Conservation (phyloP, 2,888 invertebrate genomes). For the Melieria picta region DNA sequence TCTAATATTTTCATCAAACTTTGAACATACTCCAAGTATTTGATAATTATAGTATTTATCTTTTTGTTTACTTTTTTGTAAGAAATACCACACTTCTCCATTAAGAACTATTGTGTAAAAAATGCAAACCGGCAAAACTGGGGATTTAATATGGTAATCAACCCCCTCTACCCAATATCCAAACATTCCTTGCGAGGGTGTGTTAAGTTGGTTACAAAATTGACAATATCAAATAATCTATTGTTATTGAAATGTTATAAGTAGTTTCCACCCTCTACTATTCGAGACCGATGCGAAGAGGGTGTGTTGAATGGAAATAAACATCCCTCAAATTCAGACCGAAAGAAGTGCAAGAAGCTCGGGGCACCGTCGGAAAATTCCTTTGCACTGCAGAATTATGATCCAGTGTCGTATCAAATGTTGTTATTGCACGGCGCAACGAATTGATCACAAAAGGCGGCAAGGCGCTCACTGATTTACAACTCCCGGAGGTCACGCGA, state of each 20-base stretch:
- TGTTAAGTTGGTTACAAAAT: not conserved
- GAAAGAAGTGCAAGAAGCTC: not conserved
- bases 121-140: too few relatives aligned
- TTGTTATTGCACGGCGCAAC: too few relatives aligned
- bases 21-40: too few relatives aligned
- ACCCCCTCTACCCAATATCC: not conserved
- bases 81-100: too few relatives aligned
- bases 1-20: too few relatives aligned
- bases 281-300: not conserved
- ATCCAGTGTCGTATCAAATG: too few relatives aligned
- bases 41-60: too few relatives aligned
- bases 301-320: not conserved
- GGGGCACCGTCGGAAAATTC: not conserved
- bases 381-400: not conserved
- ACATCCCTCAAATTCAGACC: not conserved
- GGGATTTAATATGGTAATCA: slow-evolving; percentile 4
- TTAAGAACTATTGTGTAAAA: too few relatives aligned
- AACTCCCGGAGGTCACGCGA: too few relatives aligned
- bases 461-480: too few relatives aligned
- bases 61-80: too few relatives aligned
- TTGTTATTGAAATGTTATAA: not conserved
- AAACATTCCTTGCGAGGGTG: not conserved
- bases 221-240: slow-evolving; percentile 3
- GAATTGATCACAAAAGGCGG: too few relatives aligned
- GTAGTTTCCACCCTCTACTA: not conserved